These are phyloP conservation scores for Embiotoca jacksoni DNA, from an alignment of 2,113 vertebrate genomes.

Conservation along the genomic window DNA sequence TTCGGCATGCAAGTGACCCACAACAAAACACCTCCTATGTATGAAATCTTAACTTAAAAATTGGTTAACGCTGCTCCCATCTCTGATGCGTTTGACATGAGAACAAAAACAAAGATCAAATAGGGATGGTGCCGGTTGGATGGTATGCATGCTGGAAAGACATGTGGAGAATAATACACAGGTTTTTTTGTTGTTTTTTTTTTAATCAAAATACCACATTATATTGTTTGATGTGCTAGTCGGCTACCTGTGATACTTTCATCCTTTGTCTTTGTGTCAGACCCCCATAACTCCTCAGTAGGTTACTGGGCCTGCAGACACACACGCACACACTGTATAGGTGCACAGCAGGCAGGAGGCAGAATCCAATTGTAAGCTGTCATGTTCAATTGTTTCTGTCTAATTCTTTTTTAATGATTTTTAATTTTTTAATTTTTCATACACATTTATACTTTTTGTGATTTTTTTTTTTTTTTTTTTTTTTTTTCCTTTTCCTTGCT, in stretches of 20 bases:
- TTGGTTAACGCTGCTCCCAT: neutral
- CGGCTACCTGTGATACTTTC: constrained; percentile 31
- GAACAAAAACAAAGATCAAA: neutral
- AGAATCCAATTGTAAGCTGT: neutral
- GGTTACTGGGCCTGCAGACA: constrained; percentile 60
- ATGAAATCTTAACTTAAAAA: neutral
- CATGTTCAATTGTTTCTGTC: neutral
- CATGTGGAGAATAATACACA: neutral
- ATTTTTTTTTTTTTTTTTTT: neutral
- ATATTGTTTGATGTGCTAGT: neutral
- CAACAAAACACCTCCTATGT: neutral
- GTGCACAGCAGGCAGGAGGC: neutral
- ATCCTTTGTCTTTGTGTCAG: constrained; percentile 59
- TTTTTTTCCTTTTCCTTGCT: neutral
- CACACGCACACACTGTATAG: neutral
- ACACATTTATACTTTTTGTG: neutral
- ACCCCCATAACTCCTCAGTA: constrained; percentile 5
- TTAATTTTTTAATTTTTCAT: too few relatives aligned
- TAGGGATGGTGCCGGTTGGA: too few relatives aligned
- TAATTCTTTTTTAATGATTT: neutral
- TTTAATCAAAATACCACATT: too few relatives aligned
- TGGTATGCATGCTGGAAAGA: neutral
- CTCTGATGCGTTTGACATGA: neutral
- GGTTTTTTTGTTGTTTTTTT: too few relatives aligned
- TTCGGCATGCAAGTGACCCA: constrained; percentile 9